phyloP scores from a whole-genome alignment of 2,113 vertebrate genomes.

The Muntiacus muntjak region DNA sequence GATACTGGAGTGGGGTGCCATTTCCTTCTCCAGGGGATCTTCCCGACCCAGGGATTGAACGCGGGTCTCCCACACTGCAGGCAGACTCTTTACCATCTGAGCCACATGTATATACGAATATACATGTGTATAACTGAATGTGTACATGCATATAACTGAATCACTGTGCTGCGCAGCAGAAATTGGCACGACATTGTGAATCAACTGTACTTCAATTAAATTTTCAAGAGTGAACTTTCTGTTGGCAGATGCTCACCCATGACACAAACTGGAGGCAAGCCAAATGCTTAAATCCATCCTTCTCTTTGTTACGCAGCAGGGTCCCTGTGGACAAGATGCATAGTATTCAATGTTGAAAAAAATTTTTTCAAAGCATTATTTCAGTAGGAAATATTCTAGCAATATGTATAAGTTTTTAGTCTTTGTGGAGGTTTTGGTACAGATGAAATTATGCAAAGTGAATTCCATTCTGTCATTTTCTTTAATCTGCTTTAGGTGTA shows the following conservation, averaged over 20 bases:
- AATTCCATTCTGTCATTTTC: background rate
- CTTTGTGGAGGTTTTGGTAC: background rate
- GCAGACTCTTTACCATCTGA: background rate
- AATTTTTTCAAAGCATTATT: background rate
- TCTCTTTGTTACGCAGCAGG: background rate
- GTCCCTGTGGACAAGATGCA: background rate
- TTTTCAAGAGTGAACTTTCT: background rate
- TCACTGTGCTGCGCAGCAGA: background rate
- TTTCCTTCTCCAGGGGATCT: background rate
- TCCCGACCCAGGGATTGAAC: background rate
- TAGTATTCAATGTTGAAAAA: background rate
- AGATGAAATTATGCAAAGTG: background rate
- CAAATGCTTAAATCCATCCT: background rate
- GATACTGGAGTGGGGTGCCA: background rate
- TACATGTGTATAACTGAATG: background rate
- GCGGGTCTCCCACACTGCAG: background rate
- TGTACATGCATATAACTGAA: background rate
- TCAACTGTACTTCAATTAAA: background rate
- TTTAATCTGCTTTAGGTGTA: slow-evolving; percentile 84
- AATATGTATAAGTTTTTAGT: background rate
- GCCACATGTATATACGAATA: background rate
- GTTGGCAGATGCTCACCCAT: background rate
- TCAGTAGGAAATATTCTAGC: background rate
- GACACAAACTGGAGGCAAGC: background rate
- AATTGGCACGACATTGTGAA: background rate